Conservation (phyloP, 1,140 invertebrate genomes). For the Philaenus spumarius region DNA sequence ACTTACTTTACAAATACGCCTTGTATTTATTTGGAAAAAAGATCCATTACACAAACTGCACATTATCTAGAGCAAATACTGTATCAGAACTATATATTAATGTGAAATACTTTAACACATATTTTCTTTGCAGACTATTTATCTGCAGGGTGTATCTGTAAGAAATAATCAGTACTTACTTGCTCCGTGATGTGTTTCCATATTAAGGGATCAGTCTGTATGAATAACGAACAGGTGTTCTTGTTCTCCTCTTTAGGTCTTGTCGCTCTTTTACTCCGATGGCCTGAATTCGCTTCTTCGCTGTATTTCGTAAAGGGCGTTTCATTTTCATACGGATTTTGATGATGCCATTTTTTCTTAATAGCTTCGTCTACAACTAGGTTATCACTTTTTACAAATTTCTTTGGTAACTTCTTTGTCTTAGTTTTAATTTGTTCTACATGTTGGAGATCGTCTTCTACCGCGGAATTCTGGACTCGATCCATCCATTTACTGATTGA, state of each 20-base stretch:
- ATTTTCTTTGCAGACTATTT: too few relatives aligned
- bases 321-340: conserved; percentile 30
- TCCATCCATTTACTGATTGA: conserved; percentile 90
- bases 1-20: too few relatives aligned
- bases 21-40: too few relatives aligned
- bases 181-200: conserved; percentile 81
- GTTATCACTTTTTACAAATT: not conserved
- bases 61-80: too few relatives aligned
- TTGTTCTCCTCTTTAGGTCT: conserved; percentile 60
- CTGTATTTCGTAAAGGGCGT: conserved; percentile 54
- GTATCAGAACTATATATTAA: too few relatives aligned
- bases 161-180: conserved; percentile 42
- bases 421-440: not conserved
- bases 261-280: conserved; percentile 45
- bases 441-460: conserved; percentile 47
- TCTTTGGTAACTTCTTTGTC: conserved; percentile 24
- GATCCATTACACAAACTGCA: too few relatives aligned
- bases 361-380: conserved; percentile 2
- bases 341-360: not conserved
- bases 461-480: conserved; percentile 77
- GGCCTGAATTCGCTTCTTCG: conserved; percentile 49
- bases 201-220: conserved; percentile 96
- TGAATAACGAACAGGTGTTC: conserved; percentile 90
- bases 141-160: too few relatives aligned
- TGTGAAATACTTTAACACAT: too few relatives aligned